Conservation (phyloP, 92 coral and sea anemone species). For the Epizoanthus ramosus region DNA sequence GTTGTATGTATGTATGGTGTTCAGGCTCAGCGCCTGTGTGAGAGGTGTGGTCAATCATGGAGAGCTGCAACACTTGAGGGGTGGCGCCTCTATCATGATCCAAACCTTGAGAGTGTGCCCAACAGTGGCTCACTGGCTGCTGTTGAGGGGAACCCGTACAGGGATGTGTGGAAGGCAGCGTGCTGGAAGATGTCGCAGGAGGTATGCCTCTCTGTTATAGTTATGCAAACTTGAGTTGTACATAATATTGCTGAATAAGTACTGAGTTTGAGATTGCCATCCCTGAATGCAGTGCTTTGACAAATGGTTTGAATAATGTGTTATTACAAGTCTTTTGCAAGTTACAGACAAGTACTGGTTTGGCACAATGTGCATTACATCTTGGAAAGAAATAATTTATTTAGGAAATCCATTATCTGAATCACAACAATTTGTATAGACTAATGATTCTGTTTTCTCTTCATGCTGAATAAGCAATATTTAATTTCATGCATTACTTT, state of each 20-base stretch:
- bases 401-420: too few relatives aligned
- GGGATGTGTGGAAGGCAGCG: constrained; percentile 92
- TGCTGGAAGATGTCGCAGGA: constrained; percentile 89
- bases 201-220: constrained; percentile 37
- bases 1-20: background rate
- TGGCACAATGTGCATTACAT: too few relatives aligned
- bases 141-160: constrained; percentile 83
- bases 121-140: constrained; percentile 59
- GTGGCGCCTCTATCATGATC: constrained; percentile 92
- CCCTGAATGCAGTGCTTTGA: too few relatives aligned
- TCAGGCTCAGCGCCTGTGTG: constrained; percentile 88
- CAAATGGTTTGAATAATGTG: too few relatives aligned
- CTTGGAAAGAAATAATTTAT: too few relatives aligned
- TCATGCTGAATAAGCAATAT: too few relatives aligned
- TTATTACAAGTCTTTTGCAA: too few relatives aligned
- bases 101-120: constrained; percentile 79
- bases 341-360: too few relatives aligned
- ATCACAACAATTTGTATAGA: background rate
- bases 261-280: too few relatives aligned
- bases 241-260: background rate
- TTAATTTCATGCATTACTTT: too few relatives aligned
- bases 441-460: background rate
- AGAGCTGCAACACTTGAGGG: constrained; percentile 95
- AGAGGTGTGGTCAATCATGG: constrained; percentile 93
- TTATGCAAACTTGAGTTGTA: background rate